Base-by-base conservation (phyloP, 2,797 vertebrate species). In the Tokudaia muenninki region DNA sequence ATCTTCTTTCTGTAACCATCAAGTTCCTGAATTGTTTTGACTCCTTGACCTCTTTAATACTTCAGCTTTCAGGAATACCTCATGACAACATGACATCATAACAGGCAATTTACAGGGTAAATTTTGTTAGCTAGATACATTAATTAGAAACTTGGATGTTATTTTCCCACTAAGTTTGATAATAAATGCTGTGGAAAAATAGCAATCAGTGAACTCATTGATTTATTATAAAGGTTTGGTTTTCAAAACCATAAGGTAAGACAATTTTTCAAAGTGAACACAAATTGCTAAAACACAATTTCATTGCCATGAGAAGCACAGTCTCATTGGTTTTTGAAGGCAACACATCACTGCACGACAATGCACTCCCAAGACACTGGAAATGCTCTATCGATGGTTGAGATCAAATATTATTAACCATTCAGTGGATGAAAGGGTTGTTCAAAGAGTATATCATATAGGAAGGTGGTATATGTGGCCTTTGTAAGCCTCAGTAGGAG, bases 21-120 rank as follows among this genome's bases (percentile, higher is more conserved):
- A 24, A 95, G 52, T 92, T 89, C 86, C 75, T 93, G 63, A 61
- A 83, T 92, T 91, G 70, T 92, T 77, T 92, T 95, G 90, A 90
- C 24, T 82, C 5, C 22, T 55, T 92, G 63, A 47, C 65, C 74
- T 88, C 14, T 21, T 74, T 10, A 50, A n/a, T 37, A 77, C 57
- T 90, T 82, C 37, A 86, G 50, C 80, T 75, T 37, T 21, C 29
- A 94, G 95, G 79, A 88, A 86, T 90, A 82, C 16, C 67, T 47
- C 77, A 31, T 87, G 37, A 86, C 0, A 19, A 81, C 0, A 17
- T 29, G 37, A 65, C 16, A 83, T 34, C 14, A 7, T 21, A 3
- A 65, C 78, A 87, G 57, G 22, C 8, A 50, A 75, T 57, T 59
- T 52, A 92, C 34, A 92, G 26, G 31, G 4, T 81, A 75, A 88